A percentile compares a stretch with the other conserved stretches of the same genome.
Evolutionary conservation across 2,113 vertebrate species (phyloP).

Genomic region (Nanger granti): DNA sequence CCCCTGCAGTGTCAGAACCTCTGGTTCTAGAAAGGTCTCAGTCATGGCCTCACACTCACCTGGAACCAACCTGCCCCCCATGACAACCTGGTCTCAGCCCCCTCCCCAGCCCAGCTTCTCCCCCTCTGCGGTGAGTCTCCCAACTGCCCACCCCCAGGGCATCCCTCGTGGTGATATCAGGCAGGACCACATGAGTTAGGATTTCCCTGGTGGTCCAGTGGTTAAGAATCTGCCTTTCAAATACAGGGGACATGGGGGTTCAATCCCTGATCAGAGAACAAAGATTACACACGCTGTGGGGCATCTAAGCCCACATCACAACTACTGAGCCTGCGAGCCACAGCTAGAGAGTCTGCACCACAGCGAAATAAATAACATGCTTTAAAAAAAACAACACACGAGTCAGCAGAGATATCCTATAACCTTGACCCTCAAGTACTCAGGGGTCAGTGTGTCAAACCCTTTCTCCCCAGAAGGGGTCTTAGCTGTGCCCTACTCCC

Average conservation of each 20-base stretch:
- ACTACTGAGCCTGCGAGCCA: neutral
- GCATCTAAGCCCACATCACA: neutral
- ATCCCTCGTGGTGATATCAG: too few relatives aligned
- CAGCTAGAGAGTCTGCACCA: neutral
- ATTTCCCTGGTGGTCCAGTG: neutral
- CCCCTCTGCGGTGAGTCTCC: neutral
- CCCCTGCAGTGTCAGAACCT: neutral
- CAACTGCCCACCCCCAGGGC: neutral
- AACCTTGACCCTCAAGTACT: neutral
- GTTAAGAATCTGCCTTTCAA: neutral
- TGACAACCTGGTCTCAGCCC: neutral
- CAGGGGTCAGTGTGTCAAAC: neutral
- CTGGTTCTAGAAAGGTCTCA: neutral
- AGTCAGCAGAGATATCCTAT: neutral
- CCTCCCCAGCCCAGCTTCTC: neutral
- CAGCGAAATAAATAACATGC: neutral
- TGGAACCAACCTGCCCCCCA: neutral
- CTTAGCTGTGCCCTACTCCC: neutral
- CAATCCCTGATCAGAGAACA: neutral
- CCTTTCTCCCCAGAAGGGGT: neutral
- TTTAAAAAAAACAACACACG: neutral
- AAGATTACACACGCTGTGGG: neutral
- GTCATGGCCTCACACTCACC: neutral
- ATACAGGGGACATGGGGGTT: neutral
- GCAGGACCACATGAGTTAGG: neutral